Evolutionary conservation across 2,797 vertebrate species (phyloP), one percentile per base, ranked within the genome.

Genomic region (Microctenopoma steveboyesi): DNA sequence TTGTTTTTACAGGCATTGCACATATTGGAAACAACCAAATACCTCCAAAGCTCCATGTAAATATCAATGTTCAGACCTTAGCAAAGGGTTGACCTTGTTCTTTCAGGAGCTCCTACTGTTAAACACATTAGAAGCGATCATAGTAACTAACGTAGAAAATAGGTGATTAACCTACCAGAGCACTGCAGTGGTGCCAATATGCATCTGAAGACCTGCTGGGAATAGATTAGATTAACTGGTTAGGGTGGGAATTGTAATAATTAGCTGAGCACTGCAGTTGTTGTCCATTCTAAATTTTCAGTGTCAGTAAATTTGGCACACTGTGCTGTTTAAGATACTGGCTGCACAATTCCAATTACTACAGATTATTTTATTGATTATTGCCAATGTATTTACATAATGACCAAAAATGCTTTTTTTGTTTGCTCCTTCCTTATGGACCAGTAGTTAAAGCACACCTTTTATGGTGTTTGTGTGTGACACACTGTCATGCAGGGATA

Each of bases 111-210:
- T 72, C 35, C 40, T 55, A 22, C 37, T 74, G 63, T 55, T 42
- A 65, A 55, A 63, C 61, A 55, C 64, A 72, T 79, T 30, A 58
- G 33, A 42, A 68, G 55, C 40, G 37, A 50, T n/a, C 42, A 68
- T 22, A 2, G 15, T 49, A 54, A 53, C 46, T 59, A 30, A 52
- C 48, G 35, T 67, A 47, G 15, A 76, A 61, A 55, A 49, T 18
- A 48, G 18, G 50, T 56, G 54, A 71, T 78, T 75, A 69, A 68
- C 27, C 37, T 50, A 13, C 40, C n/a, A 55, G 10, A 39, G 60
- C 62, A 53, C 5, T 0, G 0, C 43, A 45, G 27, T 42, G 18
- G 15, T 68, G 37, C 52, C 37, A 58, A 42, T 8, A 35, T 61
- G 69, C 39, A 63, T 42, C 47, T 54, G 61, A 61, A 52, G 28